Evolutionary conservation across 2,113 vertebrate genomes (phyloP).

Genomic region (Hippolais icterina): DNA sequence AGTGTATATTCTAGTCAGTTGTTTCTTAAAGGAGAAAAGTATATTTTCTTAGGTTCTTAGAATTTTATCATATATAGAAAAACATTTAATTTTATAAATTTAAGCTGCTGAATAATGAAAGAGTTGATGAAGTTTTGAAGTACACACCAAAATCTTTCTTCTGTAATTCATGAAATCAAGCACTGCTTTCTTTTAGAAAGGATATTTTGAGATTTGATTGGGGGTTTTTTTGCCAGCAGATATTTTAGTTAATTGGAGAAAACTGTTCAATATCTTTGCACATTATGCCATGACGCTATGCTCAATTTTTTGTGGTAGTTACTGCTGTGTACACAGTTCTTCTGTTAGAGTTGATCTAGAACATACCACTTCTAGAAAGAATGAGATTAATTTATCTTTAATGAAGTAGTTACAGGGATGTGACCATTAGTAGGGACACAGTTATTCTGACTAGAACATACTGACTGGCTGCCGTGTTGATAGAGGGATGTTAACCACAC

Average conservation of each 20-base stretch:
- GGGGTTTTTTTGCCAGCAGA: neutral
- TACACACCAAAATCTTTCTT: neutral
- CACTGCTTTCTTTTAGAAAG: neutral
- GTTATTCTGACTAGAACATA: neutral
- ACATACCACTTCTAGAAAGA: neutral
- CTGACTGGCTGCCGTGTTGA: neutral
- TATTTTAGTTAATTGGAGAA: neutral
- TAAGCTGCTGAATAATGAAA: neutral
- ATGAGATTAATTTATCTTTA: neutral
- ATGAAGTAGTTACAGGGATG: neutral
- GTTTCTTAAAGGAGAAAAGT: neutral
- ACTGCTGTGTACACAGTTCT: neutral
- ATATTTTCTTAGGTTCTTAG: neutral
- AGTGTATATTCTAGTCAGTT: neutral
- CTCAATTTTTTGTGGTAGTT: neutral
- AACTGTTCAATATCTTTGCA: neutral
- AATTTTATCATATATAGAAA: neutral
- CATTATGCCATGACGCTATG: neutral
- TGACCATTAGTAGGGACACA: neutral
- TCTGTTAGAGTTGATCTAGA: neutral
- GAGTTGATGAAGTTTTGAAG: neutral
- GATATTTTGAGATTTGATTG: neutral
- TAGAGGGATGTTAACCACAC: neutral
- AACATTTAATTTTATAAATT: neutral
- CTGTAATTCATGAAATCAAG: neutral